Conservation (phyloP, 92 coral and sea anemone species). For the Zoanthus gigantus region DNA sequence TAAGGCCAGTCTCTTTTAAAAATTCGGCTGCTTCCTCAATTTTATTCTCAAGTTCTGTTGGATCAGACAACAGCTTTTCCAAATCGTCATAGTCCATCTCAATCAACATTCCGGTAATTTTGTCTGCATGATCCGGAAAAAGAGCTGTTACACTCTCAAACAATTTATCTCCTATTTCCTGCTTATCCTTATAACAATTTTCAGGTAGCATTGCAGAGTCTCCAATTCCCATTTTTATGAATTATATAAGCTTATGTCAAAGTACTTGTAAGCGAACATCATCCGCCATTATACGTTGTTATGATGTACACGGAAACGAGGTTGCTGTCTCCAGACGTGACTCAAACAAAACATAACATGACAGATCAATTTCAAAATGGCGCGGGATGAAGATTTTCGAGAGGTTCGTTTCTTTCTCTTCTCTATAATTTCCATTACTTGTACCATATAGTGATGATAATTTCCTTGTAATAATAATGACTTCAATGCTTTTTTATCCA, state of each 20-base stretch:
- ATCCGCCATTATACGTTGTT: background rate
- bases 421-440: background rate
- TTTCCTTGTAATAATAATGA: background rate
- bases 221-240: constrained; percentile 16
- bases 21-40: constrained; percentile 61
- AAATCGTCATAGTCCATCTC: constrained; percentile 69
- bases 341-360: background rate
- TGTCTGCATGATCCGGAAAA: constrained; percentile 72
- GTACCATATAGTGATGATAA: background rate
- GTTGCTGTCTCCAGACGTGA: constrained; percentile 11
- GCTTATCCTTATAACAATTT: constrained; percentile 36
- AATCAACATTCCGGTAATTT: constrained; percentile 88
- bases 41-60: constrained; percentile 59
- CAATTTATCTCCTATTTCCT: constrained; percentile 70
- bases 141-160: constrained; percentile 50
- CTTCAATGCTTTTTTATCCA: background rate
- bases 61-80: constrained; percentile 46
- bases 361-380: constrained; percentile 78
- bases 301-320: constrained; percentile 24
- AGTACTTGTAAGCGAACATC: background rate
- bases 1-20: constrained; percentile 17
- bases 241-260: background rate
- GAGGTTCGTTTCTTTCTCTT: background rate
- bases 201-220: constrained; percentile 8
- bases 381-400: constrained; percentile 69